Evolutionary conservation across 2,888 invertebrate species (phyloP).

Genomic region (Temnothorax rugatulus): DNA sequence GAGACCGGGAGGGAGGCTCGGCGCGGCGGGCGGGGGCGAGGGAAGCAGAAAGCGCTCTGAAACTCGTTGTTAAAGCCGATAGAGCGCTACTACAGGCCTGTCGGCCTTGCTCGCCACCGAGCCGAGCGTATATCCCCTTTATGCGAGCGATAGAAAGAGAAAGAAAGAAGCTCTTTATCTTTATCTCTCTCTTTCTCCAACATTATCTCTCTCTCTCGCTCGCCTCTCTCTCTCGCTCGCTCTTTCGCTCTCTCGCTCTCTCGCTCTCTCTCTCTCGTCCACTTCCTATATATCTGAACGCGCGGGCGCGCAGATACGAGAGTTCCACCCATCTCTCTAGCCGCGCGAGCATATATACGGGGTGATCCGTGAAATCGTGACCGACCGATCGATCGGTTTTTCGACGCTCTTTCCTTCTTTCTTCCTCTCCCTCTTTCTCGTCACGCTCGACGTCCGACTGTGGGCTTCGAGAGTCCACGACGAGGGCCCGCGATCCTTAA

Average conservation of each 20-base stretch:
- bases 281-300: constrained; percentile 66
- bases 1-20: constrained; percentile 46
- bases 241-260: constrained; percentile 18
- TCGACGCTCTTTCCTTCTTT: constrained; percentile 27
- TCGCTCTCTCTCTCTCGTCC: constrained; percentile 58
- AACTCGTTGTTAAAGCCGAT: constrained; percentile 79
- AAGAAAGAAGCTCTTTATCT: constrained; percentile 27
- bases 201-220: constrained; percentile 32
- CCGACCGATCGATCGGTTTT: constrained; percentile 53
- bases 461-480: constrained; percentile 5
- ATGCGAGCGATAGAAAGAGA: constrained; percentile 47
- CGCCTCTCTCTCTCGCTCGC: constrained; percentile 23
- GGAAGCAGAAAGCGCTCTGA: constrained; percentile 68
- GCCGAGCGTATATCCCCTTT: constrained; percentile 72
- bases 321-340: constrained; percentile 68
- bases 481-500: constrained; percentile 8
- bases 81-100: constrained; percentile 67
- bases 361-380: constrained; percentile 57
- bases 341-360: constrained; percentile 52
- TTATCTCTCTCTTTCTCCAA: constrained; percentile 28
- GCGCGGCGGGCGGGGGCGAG: constrained; percentile 54
- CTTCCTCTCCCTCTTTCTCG: constrained; percentile 9
- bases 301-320: constrained; percentile 64
- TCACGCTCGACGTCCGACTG: constrained; percentile 38
- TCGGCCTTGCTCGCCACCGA: constrained; percentile 55